These are phyloP conservation scores for Xenopus tropicalis DNA, from an alignment of 2,113 vertebrate genomes.

Conservation along the genomic window DNA sequence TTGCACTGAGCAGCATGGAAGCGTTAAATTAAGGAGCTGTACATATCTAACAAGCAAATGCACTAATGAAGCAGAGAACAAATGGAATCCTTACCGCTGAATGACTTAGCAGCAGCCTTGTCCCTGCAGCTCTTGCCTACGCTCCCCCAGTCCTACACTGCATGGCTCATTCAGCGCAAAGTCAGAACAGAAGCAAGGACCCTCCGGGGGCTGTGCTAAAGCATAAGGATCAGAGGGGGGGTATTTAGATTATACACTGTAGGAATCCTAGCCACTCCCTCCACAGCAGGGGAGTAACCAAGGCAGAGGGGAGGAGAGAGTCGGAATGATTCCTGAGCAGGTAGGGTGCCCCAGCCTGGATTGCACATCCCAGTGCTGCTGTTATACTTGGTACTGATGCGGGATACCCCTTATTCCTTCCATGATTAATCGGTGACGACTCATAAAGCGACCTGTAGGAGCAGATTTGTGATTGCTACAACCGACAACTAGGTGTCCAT, in stretches of 20 bases:
- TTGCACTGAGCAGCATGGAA: too few species aligned
- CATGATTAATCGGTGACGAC: too few species aligned
- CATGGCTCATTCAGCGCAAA: background rate
- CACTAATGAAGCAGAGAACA: too few species aligned
- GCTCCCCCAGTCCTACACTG: too few species aligned
- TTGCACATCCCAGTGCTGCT: background rate
- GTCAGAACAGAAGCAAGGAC: background rate
- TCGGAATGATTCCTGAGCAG: background rate
- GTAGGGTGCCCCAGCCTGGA: background rate
- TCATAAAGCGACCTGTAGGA: too few species aligned
- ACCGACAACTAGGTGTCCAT: too few species aligned
- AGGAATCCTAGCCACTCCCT: constrained; percentile 9
- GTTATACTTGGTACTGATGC: background rate
- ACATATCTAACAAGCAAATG: too few species aligned
- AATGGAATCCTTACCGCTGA: too few species aligned
- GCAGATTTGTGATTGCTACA: too few species aligned
- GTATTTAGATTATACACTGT: background rate
- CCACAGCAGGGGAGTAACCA: constrained; percentile 10
- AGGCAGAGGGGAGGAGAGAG: background rate
- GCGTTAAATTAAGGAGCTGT: too few species aligned
- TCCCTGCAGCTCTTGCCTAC: too few species aligned
- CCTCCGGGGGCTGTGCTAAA: background rate
- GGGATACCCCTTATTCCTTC: background rate
- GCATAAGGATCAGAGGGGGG: background rate
- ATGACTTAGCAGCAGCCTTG: too few species aligned